Evolutionary conservation across 1,140 invertebrate species (phyloP).

Genomic region (Mercenaria mercenaria): DNA sequence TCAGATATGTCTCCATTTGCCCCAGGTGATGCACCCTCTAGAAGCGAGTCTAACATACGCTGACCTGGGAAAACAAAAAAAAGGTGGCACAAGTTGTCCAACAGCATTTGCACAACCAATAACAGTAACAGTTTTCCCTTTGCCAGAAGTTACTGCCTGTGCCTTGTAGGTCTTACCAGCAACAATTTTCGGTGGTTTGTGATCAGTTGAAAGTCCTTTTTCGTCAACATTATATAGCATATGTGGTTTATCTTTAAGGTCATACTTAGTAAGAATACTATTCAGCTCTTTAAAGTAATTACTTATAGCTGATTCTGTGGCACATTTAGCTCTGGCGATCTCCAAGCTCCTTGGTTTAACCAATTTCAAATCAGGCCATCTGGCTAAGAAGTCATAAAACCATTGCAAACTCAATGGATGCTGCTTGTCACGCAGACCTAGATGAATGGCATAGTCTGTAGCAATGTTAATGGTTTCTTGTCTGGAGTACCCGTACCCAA

Average conservation of each 20-base stretch:
- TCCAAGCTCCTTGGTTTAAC: slow-evolving; percentile 1
- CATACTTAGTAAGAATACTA: not conserved
- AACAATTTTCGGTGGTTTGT: slow-evolving; percentile 71
- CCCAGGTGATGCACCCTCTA: slow-evolving; percentile 56
- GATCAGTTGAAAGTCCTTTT: slow-evolving; percentile 84
- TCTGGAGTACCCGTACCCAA: too few relatives aligned
- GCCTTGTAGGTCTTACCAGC: slow-evolving; percentile 49
- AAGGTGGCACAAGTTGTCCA: slow-evolving; percentile 81
- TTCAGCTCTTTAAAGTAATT: slow-evolving; percentile 19
- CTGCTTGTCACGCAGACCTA: not conserved
- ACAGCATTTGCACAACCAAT: slow-evolving; percentile 83
- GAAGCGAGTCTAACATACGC: slow-evolving; percentile 75
- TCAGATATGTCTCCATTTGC: slow-evolving; percentile 41
- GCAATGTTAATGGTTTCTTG: slow-evolving; percentile 19
- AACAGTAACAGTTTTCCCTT: slow-evolving; percentile 85
- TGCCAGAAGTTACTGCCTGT: slow-evolving; percentile 81
- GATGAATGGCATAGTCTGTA: not conserved
- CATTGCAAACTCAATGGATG: slow-evolving; percentile 15
- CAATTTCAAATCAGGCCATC: slow-evolving; percentile 10
- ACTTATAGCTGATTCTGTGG: not conserved
- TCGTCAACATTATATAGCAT: slow-evolving; percentile 85
- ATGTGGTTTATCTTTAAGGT: slow-evolving; percentile 77
- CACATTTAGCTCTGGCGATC: slow-evolving; percentile 11
- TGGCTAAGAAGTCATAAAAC: slow-evolving; percentile 9
- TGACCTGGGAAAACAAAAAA: slow-evolving; percentile 85